These are phyloP conservation scores for Phenacoccus solenopsis DNA, from an alignment of 1,140 invertebrate species.

Conservation along the genomic window DNA sequence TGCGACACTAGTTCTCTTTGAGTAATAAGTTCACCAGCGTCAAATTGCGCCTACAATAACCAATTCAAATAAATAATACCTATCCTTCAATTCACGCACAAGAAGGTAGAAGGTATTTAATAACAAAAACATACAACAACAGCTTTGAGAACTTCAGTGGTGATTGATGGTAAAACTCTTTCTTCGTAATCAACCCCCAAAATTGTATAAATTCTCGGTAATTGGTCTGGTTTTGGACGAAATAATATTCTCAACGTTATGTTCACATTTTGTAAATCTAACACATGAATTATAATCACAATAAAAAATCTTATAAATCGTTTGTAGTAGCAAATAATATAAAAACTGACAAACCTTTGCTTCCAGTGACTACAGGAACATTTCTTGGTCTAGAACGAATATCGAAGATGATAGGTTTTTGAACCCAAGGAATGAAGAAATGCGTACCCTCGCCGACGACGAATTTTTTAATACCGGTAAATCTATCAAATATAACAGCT, in stretches of 20 bases:
- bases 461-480: slow-evolving; percentile 80
- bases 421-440: slow-evolving; percentile 98
- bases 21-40: slow-evolving; percentile 97
- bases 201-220: slow-evolving; percentile 91
- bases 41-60: slow-evolving; percentile 72
- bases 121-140: slow-evolving; percentile 55
- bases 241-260: slow-evolving; percentile 97
- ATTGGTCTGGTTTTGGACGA: slow-evolving; percentile 73
- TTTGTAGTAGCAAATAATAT: not conserved
- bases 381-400: slow-evolving; percentile 91
- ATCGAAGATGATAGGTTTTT: slow-evolving; percentile 94
- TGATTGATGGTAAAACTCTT: slow-evolving; percentile 95
- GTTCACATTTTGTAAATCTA: slow-evolving; percentile 98
- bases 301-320: not conserved
- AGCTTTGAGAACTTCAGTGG: slow-evolving; percentile 96
- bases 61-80: slow-evolving; percentile 14
- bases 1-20: slow-evolving; percentile 96
- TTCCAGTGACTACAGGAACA: slow-evolving; percentile 92
- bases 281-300: slow-evolving; percentile 28
- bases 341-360: slow-evolving; percentile 56
- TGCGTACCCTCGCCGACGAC: slow-evolving; percentile 98
- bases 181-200: slow-evolving; percentile 97
- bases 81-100: not conserved
- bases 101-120: not conserved
- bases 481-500: slow-evolving; percentile 98